Base-by-base conservation (phyloP, 1,140 invertebrate genomes). In the Drosophila sturtevanti region DNA sequence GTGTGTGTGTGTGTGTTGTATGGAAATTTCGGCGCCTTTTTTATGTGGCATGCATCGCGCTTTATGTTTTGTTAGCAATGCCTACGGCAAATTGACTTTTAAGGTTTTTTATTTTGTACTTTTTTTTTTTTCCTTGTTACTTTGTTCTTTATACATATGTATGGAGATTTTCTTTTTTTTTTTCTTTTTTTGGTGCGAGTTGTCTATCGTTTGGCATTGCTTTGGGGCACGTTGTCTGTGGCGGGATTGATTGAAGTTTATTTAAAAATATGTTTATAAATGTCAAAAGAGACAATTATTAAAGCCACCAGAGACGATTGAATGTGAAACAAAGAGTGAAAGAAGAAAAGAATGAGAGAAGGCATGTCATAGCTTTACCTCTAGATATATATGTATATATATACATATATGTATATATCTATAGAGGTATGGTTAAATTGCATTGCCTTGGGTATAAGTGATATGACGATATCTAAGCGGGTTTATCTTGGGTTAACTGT, bases 71-170 rank as follows among this genome's bases (percentile, higher is more conserved):
- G 82, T 86, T 81, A 87, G 82, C 81, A 87, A 55, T 76, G 82
- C 81, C 81, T 76, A 68, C 68, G 81, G 81, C 79, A 87, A 87
- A 87, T 87, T 87, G 84, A 87, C 84, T 87, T 87, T 87, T 84
- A 87, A 89, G 79, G 79, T 73, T 67, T 72, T 72, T 70, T 18
- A 54, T 61, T 51, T 68, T 72, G n/a, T 72, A 63, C 56, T 37
- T 63, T 71, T 64, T 63, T 31, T 63, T 71, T 68, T 64, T n/a
- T 38, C 52, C 52, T 61, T 68, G 70, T 37, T 35, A 60, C 41
- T 31, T 51, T 62, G 24, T 16, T 38, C 44, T 35, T 55, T 48
- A 48, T 21, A 48, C 18, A 18, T 48, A 34, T 31, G 27, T 31
- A 31, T 31, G 27, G 27, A 31, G 27, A 31, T 51, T 61, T 64